Evolutionary conservation across 2,888 invertebrate species (phyloP), one percentile per base, ranked within the genome.

Genomic region (Hermaeophaga mercurialis): DNA sequence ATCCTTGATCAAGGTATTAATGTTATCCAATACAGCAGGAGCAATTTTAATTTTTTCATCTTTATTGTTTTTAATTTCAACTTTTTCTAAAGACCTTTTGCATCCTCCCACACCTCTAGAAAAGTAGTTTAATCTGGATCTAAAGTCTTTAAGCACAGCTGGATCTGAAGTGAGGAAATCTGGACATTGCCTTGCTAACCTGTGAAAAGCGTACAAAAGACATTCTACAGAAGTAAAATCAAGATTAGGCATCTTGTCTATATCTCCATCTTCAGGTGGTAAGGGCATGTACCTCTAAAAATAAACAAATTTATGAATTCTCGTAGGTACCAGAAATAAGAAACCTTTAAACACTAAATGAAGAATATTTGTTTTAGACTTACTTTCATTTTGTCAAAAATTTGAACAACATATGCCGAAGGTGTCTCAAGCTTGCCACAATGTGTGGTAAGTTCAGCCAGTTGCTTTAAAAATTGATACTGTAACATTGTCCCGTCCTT

Each of bases 181-280:
- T 0, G 92, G 89, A 63, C 85, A 83, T 71, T 90, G 89, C 61
- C 89, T 84, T 49, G 90, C 93, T 39, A 97, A 74, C 50, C 90
- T 89, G 70, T 88, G 88, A 38, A 88, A 78, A 8, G 85, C 83
- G 73, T 84, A 96, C 67, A 97, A 81, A 26, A 96, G 82, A 80
- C 94, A 94, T 80, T 97, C 97, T 1, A 96, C 93, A 73, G 91
- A 89, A 28, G 96, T 93, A 74, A 96, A 96, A 75, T 96, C 89
- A 44, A 96, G 84, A 58, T 91, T 89, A n/a, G 94, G 94, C 61
- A 88, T 84, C 38, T 86, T 79, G 33, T 79, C 80, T 22, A 81
- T 76, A 62, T 84, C 81, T 65, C 82, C 84, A 63, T 87, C 87
- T 49, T 86, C 78, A 50, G 94, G 91, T 12, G 96, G 95, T 66